Evolutionary conservation across 2,797 vertebrate genomes (phyloP).

Genomic region (Denticeps clupeoides): DNA sequence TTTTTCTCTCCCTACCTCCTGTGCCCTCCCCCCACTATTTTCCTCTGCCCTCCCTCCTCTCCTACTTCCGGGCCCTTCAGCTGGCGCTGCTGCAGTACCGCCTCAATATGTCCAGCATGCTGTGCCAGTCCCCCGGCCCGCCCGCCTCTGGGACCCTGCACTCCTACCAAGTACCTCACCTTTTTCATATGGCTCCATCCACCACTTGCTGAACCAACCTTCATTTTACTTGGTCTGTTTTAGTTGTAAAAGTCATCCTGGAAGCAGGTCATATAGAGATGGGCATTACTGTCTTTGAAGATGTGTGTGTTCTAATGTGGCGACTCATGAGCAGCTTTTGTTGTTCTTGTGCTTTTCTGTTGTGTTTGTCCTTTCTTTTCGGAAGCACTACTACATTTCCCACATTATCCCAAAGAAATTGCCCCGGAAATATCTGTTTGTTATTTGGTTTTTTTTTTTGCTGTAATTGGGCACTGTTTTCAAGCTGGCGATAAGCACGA

Average conservation of each 20-base stretch:
- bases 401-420: conserved; percentile 8
- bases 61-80: conserved; percentile 61
- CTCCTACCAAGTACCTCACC: conserved; percentile 96
- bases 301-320: no score
- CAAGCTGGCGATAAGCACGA: no score
- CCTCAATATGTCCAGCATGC: conserved; percentile 94
- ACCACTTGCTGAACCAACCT: no score
- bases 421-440: not conserved
- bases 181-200: conserved; percentile 60
- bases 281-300: no score
- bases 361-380: not conserved
- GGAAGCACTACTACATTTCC: conserved; percentile 29
- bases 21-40: conserved; percentile 29
- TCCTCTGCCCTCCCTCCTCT: conserved; percentile 26
- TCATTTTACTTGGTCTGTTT: no score
- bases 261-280: no score
- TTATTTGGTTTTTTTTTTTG: not conserved
- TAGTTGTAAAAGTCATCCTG: no score
- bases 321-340: no score
- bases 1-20: conserved; percentile 24
- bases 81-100: conserved; percentile 97
- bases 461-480: no score
- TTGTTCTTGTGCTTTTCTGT: conserved; percentile 16
- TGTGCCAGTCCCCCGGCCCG: conserved; percentile 75
- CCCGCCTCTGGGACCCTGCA: conserved; percentile 89